These are phyloP conservation scores for Apis laboriosa DNA, from an alignment of 1,140 invertebrate species.

Conservation along the genomic window DNA sequence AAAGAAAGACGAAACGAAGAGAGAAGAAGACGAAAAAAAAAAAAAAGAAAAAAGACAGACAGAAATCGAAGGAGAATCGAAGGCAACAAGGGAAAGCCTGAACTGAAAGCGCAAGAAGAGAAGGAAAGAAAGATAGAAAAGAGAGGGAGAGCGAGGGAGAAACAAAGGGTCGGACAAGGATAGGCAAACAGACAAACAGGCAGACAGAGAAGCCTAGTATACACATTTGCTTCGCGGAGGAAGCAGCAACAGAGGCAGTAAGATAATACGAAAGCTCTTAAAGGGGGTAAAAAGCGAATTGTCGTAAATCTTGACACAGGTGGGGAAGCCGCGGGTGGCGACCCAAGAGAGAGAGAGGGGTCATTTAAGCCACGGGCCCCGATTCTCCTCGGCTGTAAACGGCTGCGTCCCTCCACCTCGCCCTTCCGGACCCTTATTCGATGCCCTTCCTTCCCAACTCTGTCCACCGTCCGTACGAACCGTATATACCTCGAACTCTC, in stretches of 20 bases:
- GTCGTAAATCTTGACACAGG: slow-evolving; percentile 72
- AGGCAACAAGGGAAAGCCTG: neutral
- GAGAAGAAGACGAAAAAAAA: neutral
- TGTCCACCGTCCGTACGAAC: too few species aligned
- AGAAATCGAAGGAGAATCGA: slow-evolving; percentile 4
- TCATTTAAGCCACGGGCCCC: slow-evolving; percentile 75
- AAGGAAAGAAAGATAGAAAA: neutral
- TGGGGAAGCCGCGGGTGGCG: slow-evolving; percentile 51
- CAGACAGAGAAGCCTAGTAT: neutral
- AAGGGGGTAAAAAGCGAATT: slow-evolving; percentile 72
- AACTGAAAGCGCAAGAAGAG: too few species aligned
- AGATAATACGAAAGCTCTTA: slow-evolving; percentile 73
- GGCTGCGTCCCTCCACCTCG: slow-evolving; percentile 62
- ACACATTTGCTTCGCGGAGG: slow-evolving; percentile 61
- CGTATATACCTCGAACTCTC: slow-evolving; percentile 51
- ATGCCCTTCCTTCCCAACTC: neutral
- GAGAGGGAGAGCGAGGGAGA: neutral
- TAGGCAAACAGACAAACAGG: neutral
- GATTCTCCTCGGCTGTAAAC: slow-evolving; percentile 79
- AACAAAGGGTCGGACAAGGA: neutral
- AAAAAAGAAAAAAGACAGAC: neutral
- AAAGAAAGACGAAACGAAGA: slow-evolving; percentile 7
- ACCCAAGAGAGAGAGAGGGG: slow-evolving; percentile 60
- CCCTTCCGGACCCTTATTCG: slow-evolving; percentile 14
- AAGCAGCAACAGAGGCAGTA: slow-evolving; percentile 67